Evolutionary conservation across 2,888 invertebrate genomes (phyloP).

Genomic region (Spodoptera littoralis): DNA sequence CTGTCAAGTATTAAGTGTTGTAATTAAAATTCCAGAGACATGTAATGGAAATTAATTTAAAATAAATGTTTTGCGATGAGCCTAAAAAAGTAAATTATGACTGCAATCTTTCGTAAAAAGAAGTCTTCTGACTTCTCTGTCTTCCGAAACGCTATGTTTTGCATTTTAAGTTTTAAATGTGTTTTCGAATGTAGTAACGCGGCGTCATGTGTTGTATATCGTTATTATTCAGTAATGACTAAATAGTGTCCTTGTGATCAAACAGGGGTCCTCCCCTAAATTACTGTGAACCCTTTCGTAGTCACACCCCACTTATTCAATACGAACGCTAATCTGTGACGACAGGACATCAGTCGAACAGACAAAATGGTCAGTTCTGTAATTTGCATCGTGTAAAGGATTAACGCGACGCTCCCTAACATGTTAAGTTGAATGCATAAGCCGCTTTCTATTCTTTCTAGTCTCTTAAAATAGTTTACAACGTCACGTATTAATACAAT

Average conservation of each 20-base stretch:
- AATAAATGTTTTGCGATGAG: too few species aligned
- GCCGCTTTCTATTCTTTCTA: slow-evolving; percentile 39
- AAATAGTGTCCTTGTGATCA: slow-evolving; percentile 68
- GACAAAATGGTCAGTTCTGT: slow-evolving; percentile 46
- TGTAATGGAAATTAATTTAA: too few species aligned
- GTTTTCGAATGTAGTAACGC: slow-evolving; percentile 20
- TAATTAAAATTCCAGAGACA: too few species aligned
- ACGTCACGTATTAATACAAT: slow-evolving; percentile 67
- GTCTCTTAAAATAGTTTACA: slow-evolving; percentile 54
- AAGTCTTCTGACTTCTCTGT: background rate
- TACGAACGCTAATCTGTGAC: slow-evolving; percentile 69
- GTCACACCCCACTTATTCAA: slow-evolving; percentile 78
- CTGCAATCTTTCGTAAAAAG: too few species aligned
- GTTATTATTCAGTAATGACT: slow-evolving; percentile 62
- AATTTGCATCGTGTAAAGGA: slow-evolving; percentile 42
- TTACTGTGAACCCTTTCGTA: slow-evolving; percentile 80
- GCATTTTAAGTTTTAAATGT: background rate
- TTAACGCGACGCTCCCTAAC: slow-evolving; percentile 24
- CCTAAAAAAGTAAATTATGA: too few species aligned
- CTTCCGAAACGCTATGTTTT: background rate
- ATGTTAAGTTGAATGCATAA: slow-evolving; percentile 5
- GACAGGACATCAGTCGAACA: slow-evolving; percentile 60
- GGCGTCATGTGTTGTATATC: slow-evolving; percentile 42
- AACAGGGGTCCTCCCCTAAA: slow-evolving; percentile 77
- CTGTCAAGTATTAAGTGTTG: too few species aligned